Base-by-base conservation (phyloP, 2,113 vertebrate species). In the Camarhynchus parvulus region DNA sequence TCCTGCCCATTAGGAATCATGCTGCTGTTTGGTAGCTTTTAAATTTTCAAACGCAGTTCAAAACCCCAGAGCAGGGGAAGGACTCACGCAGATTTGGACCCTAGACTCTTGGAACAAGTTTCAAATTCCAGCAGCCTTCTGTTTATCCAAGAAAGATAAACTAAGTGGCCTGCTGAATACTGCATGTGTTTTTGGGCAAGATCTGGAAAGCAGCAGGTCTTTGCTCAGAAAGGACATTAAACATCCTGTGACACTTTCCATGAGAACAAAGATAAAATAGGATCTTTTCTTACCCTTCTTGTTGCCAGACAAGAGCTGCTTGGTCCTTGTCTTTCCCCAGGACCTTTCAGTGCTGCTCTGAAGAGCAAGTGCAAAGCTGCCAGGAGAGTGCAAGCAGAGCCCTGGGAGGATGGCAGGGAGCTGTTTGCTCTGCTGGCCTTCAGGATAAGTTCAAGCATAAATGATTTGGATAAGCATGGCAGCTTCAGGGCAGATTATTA, bases 91-190 rank as follows among this genome's bases (percentile, higher is more conserved):
- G 74, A 74, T 77, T 76, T 90, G 92, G 96, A 95, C 93, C 93
- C 93, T 95, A 77, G 87, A 94, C 94, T 96, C 89, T 82, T 77
- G 94, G 94, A 95, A 91, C 85, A 63, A 88, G 90, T 87, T 95
- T 96, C 95, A 96, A 90, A 96, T 97, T 96, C 85, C 87, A 96
- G 61, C 92, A 67, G 76, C 68, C 72, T 93, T 93, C 78, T 93
- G 90, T 95, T 97, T 96, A 94, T 95, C 85, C 83, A 93, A 83
- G 72, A 72, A 89, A 96, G 94, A 95, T 96, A 97, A 97, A 96
- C 92, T 46, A 70, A 86, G 79, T 77, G 75, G 93, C 79, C 82
- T 69, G 82, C 84, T 86, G 87, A 77, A 94, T 90, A 59, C 47
- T 31, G 59, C 75, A 47, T 41, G 67, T 47, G 72, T 68, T 93